Conservation (phyloP, 2,797 vertebrate species). For the Poeciliopsis paucimaculata region DNA sequence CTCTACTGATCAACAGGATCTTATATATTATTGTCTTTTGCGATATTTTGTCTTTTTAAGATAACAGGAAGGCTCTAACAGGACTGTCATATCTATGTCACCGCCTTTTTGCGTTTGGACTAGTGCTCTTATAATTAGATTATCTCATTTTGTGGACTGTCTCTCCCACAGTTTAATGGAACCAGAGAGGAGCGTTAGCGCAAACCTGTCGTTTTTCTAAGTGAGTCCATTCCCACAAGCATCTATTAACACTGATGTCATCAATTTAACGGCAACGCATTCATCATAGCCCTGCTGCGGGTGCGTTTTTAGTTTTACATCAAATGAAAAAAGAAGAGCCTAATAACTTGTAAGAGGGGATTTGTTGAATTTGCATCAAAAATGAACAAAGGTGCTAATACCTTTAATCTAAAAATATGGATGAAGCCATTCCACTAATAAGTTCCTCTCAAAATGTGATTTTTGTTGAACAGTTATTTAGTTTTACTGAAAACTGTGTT, state of each 20-base stretch:
- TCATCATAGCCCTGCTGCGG: conserved; percentile 6
- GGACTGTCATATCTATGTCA: background rate
- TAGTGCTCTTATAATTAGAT: conserved; percentile 4
- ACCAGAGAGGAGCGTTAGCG: background rate
- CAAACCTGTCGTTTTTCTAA: conserved; percentile 3
- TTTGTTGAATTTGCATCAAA: conserved; percentile 5
- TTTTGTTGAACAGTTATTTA: background rate
- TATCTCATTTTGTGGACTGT: background rate
- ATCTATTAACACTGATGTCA: conserved; percentile 11
- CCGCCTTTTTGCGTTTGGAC: background rate
- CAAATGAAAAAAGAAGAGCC: background rate
- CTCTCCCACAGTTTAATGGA: background rate
- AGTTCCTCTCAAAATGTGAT: conserved; percentile 12
- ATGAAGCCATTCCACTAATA: conserved; percentile 20
- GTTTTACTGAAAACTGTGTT: background rate
- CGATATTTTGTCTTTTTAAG: background rate
- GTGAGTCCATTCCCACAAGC: conserved; percentile 4
- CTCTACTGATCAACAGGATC: background rate
- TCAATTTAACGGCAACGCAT: background rate
- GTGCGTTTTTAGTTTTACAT: background rate
- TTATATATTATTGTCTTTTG: background rate
- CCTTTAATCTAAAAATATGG: background rate
- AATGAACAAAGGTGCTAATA: conserved; percentile 8
- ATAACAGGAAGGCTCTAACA: background rate
- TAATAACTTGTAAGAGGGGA: conserved; percentile 5